Conservation (phyloP, 2,113 vertebrate species). For the Vulpes vulpes region DNA sequence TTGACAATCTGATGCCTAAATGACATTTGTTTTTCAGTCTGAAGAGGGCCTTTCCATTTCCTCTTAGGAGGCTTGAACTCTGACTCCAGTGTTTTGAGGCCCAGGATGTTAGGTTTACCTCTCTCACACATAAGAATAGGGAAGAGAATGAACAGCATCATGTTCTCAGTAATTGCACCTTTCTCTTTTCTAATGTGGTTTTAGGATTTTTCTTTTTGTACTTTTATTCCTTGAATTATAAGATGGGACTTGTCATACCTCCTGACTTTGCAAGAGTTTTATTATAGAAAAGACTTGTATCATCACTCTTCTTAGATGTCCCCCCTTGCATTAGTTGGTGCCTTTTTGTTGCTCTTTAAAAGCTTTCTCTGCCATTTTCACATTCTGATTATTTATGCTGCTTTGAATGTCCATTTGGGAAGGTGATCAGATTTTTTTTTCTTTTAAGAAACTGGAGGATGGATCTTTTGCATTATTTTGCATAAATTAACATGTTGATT, state of each 20-base stretch:
- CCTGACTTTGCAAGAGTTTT: not conserved
- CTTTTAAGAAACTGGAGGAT: not conserved
- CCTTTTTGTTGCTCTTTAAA: slow-evolving; percentile 18
- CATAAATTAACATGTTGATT: slow-evolving; percentile 73
- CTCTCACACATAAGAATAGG: not conserved
- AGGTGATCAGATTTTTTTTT: not conserved
- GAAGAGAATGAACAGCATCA: not conserved
- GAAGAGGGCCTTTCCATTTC: not conserved
- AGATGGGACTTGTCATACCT: slow-evolving; percentile 15
- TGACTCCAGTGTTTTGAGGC: not conserved
- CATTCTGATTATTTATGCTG: slow-evolving; percentile 60
- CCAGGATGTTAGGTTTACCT: not conserved
- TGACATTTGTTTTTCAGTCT: slow-evolving; percentile 35
- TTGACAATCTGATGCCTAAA: slow-evolving; percentile 59
- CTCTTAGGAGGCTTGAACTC: slow-evolving; percentile 7
- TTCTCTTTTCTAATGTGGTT: slow-evolving; percentile 43
- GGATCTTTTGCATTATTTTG: slow-evolving; percentile 69
- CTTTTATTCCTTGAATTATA: not conserved
- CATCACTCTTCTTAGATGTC: slow-evolving; percentile 31
- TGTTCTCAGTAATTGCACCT: not conserved
- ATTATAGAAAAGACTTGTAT: not conserved
- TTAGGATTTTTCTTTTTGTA: slow-evolving; percentile 39
- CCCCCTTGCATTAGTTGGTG: not conserved
- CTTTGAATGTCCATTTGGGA: slow-evolving; percentile 48
- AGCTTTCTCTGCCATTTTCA: slow-evolving; percentile 48